Evolutionary conservation across 2,113 vertebrate species (phyloP), one percentile per base, ranked within the genome.

Genomic region (Cyphomyrus discorhynchus): DNA sequence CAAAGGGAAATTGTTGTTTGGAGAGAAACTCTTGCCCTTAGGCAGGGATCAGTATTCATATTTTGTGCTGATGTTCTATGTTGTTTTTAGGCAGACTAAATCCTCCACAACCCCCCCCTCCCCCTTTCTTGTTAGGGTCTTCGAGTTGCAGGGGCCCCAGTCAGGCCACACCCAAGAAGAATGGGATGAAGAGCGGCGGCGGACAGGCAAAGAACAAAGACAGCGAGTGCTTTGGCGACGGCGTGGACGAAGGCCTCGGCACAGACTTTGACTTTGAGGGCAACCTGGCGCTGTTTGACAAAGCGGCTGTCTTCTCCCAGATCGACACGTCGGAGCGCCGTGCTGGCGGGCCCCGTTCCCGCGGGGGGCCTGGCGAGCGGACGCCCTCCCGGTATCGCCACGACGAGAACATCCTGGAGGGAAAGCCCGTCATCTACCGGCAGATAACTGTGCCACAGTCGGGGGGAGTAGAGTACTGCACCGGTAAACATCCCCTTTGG

Each of bases 261-360:
- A 97, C 98, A 0, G 98, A 99, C 92, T 99, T 99, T 92, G 98
- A 99, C 90, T 99, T 99, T 47, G 98, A 99, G 90, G 98, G 98
- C 62, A 99, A 99, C 93, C 92, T 99, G 93, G 98, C 98, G 21
- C 97, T 99, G 3, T 97, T 97, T 56, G 98, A 99, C 95, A 99
- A 99, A 94, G 98, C 98, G 0, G 98, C 98, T 0, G 98, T 99
- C 89, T 99, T 99, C 88, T 98, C 99, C 39, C 97, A 99, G 94
- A 99, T 99, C 0, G 98, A 99, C 15, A 98, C 96, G 0, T 97
- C 97, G 0, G 98, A 98, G 92, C 96, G 97, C 82, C 95, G 95
- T 90, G 86, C 92, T 0, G 96, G 95, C 3, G 97, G 97, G 31
- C 91, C 95, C 2, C 95, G 96, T 0, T 95, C 95, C 39, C 91